Base-by-base conservation (phyloP, 2,113 vertebrate species). In the Rhinichthys klamathensis region DNA sequence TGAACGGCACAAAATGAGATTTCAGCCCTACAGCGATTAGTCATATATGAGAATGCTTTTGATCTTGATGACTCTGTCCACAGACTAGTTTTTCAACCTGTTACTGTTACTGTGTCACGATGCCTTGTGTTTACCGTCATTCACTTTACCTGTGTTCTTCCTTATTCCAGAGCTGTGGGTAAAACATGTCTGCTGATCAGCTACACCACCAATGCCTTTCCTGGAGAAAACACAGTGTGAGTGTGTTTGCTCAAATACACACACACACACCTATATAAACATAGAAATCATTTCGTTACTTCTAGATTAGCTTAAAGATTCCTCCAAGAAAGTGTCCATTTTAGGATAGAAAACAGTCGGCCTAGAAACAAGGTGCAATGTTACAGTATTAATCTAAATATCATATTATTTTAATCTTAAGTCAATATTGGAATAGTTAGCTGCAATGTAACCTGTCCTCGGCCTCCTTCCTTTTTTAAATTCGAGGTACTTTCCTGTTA, bases 171-270 rank as follows among this genome's bases (percentile, higher is more conserved):
- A 92, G 98, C 98, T 93, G 98, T 99, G 93, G 98, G 98, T 97
- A 99, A 99, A 94, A 99, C 98, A 89, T 99, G 98, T 93, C 95
- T 99, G 82, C 97, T 99, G 92, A 99, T 99, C 96, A 99, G 98
- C 92, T 99, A 99, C 81, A 99, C 98, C 56, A 99, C 97, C 95
- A 99, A 99, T 96, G 98, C 98, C 2, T 99, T 99, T 91, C 98
- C 98, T 79, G 98, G 98, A 92, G 98, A 99, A 82, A 99, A 99
- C 81, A 99, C 98, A 2, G 98, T 99, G 98, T 99, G 93, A 99
- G 98, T 56, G 18, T 56, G 54, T 3, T 1, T 56, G 21, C 18
- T 56, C 7, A 56, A 23, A 7, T 56, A 35, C 35, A 35, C 35
- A 35, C 35, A 35, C 35, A 35, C 35, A 38, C 38, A 38, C 38